Conservation (phyloP, 23 tunicate species). For the Styela plicata region DNA sequence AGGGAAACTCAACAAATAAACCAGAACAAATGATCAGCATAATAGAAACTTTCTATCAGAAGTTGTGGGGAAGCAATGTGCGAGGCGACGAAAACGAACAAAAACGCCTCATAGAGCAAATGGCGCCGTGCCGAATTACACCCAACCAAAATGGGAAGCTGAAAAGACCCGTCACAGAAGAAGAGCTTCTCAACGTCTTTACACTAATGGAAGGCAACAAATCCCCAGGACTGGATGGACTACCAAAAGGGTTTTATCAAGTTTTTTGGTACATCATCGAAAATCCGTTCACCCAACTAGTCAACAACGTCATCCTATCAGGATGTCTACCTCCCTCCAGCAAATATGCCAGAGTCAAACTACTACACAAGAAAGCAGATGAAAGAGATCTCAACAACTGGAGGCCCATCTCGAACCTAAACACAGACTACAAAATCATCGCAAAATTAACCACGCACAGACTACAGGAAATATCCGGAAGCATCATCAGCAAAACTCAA, state of each 20-base stretch:
- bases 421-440: slow-evolving; percentile 37
- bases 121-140: too few species aligned
- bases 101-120: not conserved
- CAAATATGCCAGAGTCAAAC: slow-evolving; percentile 12
- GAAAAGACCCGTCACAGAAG: not conserved
- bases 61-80: slow-evolving; percentile 17
- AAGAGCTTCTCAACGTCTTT: slow-evolving; percentile 6
- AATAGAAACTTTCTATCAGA: not conserved
- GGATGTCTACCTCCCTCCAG: not conserved
- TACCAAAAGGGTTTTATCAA: slow-evolving; percentile 18
- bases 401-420: slow-evolving; percentile 34
- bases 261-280: not conserved
- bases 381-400: slow-evolving; percentile 31
- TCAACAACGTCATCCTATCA: not conserved
- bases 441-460: slow-evolving; percentile 3
- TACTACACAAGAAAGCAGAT: slow-evolving; percentile 25
- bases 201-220: not conserved
- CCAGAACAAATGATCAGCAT: not conserved
- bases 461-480: not conserved
- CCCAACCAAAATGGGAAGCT: not conserved
- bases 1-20: not conserved
- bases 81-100: not conserved
- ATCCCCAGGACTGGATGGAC: slow-evolving; percentile 34
- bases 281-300: not conserved
- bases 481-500: not conserved